Evolutionary conservation across 1,140 invertebrate species (phyloP), one percentile per base, ranked within the genome.

Genomic region (Arion vulgaris): DNA sequence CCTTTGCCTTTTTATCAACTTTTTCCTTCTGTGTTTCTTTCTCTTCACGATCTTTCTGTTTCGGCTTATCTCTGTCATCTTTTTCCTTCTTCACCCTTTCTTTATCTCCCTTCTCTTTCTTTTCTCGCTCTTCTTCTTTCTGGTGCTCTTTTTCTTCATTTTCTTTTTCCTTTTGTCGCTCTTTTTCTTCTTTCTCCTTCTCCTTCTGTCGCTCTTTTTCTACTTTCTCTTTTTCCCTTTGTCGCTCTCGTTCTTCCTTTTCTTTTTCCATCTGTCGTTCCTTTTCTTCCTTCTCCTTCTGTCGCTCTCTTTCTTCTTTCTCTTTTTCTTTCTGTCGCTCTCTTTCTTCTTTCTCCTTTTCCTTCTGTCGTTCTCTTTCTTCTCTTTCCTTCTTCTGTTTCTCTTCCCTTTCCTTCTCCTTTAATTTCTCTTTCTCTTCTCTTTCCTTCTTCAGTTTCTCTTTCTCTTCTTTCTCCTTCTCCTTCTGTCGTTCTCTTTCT

Each of bases 11-110:
- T 68, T 68, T 38, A 19, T 62, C 36, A 7, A 23, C 57, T 36
- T 76, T 75, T 38, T 85, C 79, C 38, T 82, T 72, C 75, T 79
- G 80, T 36, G 81, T 81, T 36, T 86, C 82, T 57, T 85, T 83
- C 66, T 88, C 85, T 69, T 85, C 84, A 77, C 87, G 79, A 94
- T 86, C 95, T 94, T 85, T 83, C 86, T 93, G 92, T 86, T 74
- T 66, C 19, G 66, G 38, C 23, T 83, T 80, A n/a, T 93, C 91
- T 90, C 93, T 91, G 86, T 87, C 90, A 80, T 87, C 88, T 83
- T 83, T 71, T 45, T 74, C 69, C 62, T 41, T 73, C 7, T 78
- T 76, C 75, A 87, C 80, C 81, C 83, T 83, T 83, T 87, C 81
- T 83, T 86, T 87, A 51, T 88, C 85, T 41, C 83, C 83, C 41